These are phyloP conservation scores for Athetis lepigone DNA, from an alignment of 2,888 invertebrate genomes.

Conservation along the genomic window DNA sequence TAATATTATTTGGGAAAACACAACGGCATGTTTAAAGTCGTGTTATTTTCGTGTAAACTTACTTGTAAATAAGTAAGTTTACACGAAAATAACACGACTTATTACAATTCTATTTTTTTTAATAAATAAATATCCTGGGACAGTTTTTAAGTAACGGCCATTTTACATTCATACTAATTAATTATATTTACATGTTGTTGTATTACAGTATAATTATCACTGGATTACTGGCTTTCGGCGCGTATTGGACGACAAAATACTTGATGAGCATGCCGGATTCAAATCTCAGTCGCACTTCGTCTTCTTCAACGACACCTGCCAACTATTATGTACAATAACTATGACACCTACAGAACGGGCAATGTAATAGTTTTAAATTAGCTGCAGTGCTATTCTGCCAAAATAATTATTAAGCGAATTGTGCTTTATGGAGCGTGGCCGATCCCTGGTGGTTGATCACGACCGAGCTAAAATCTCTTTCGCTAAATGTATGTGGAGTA, in stretches of 20 bases:
- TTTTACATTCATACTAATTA: background rate
- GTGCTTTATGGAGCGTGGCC: no score
- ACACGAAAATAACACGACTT: no score
- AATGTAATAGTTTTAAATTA: slow-evolving; percentile 9
- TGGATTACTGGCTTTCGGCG: slow-evolving; percentile 80
- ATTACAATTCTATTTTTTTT: no score
- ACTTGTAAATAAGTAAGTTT: no score
- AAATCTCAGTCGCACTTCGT: background rate
- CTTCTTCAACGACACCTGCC: background rate
- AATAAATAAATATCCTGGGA: no score
- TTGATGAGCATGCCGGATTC: slow-evolving; percentile 61
- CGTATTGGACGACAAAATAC: slow-evolving; percentile 78
- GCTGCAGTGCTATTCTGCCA: background rate
- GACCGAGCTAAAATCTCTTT: no score
- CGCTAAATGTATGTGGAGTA: no score
- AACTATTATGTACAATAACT: background rate
- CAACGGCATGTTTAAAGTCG: no score
- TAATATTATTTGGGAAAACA: no score
- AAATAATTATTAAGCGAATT: background rate
- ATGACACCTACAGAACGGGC: background rate
- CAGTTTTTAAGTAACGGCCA: no score
- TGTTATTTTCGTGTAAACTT: no score
- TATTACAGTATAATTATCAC: slow-evolving; percentile 77
- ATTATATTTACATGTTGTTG: background rate
- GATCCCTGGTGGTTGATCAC: no score